Conservation (phyloP, 2,888 invertebrate genomes). For the Acleris sparsana region DNA sequence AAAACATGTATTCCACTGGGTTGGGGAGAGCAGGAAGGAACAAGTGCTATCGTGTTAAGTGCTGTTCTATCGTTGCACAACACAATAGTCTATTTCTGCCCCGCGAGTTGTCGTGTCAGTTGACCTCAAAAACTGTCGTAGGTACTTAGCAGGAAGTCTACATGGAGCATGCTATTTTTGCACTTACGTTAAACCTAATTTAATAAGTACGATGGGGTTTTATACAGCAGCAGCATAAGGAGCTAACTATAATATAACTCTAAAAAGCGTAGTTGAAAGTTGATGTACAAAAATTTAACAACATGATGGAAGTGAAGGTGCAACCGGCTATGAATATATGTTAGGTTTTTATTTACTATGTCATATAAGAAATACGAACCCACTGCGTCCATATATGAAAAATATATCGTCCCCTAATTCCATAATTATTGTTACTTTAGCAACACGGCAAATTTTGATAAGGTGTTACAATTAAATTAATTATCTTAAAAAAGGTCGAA, state of each 20-base stretch:
- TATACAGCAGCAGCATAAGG: conserved; percentile 11
- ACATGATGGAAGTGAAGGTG: conserved; percentile 29
- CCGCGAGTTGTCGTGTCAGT: conserved; percentile 24
- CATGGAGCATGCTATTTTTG: conserved; percentile 27
- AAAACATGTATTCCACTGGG: conserved; percentile 9
- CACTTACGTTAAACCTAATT: conserved; percentile 11
- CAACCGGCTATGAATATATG: conserved; percentile 30
- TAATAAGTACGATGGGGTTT: neutral
- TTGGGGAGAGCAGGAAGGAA: conserved; percentile 20
- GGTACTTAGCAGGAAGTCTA: conserved; percentile 13
- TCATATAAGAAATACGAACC: conserved; percentile 65
- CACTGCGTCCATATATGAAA: conserved; percentile 68
- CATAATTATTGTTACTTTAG: conserved; percentile 68
- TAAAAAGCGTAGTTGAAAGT: conserved; percentile 29
- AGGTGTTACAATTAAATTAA: conserved; percentile 6
- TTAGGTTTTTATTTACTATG: conserved; percentile 37
- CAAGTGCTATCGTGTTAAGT: conserved; percentile 34
- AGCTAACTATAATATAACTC: conserved; percentile 17
- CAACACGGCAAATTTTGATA: conserved; percentile 40
- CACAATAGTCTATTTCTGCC: conserved; percentile 36
- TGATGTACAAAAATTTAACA: conserved; percentile 12
- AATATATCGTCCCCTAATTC: conserved; percentile 74
- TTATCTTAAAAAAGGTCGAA: conserved; percentile 22
- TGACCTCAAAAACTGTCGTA: conserved; percentile 30
- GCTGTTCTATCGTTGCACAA: conserved; percentile 27